Evolutionary conservation across 2,888 invertebrate species (phyloP), one percentile per base, ranked within the genome.

Genomic region (Protula sp.): DNA sequence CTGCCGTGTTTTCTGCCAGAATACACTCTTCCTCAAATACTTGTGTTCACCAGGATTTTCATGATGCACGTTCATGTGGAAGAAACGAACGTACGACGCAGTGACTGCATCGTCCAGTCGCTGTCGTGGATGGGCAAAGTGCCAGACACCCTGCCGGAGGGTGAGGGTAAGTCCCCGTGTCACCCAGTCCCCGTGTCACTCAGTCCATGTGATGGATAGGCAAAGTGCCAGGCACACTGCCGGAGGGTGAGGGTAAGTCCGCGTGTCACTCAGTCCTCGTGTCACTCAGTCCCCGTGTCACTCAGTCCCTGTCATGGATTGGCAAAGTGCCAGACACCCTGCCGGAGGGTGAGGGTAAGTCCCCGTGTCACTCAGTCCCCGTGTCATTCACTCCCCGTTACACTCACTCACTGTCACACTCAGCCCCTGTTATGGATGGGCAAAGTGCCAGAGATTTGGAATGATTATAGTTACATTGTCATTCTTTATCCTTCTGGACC

Each of bases 51-150:
- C n/a, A n/a, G n/a, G n/a, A n/a, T n/a, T n/a, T n/a, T n/a, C n/a
- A n/a, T n/a, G n/a, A 95, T 95, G 95, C 94, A 94, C 88, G 87
- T 95, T 78, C 92, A 94, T 85, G 94, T 94, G 82, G 95, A 95
- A 83, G 89, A 91, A 78, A 92, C 91, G 81, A 87, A 89, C 73
- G 93, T 91, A 82, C 92, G 93, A 72, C 91, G 91, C 84, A 93
- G 94, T 84, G 95, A 95, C 84, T 94, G 94, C 84, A 89, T 91
- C 73, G 91, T 97, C 79, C 85, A 94, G 75, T 92, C 93, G 73
- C 86, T 95, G 79, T 94, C 94, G 75, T 97, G 95, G 95, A 97
- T 95, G 95, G 94, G 94, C 69, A 94, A 94, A 84, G 93, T 94
- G 74, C 94, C 94, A 69, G 94, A 95, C 81, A 92, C 93, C 80